These are phyloP conservation scores for Meloe dianella DNA, from an alignment of 2,888 invertebrate genomes.

Conservation along the genomic window DNA sequence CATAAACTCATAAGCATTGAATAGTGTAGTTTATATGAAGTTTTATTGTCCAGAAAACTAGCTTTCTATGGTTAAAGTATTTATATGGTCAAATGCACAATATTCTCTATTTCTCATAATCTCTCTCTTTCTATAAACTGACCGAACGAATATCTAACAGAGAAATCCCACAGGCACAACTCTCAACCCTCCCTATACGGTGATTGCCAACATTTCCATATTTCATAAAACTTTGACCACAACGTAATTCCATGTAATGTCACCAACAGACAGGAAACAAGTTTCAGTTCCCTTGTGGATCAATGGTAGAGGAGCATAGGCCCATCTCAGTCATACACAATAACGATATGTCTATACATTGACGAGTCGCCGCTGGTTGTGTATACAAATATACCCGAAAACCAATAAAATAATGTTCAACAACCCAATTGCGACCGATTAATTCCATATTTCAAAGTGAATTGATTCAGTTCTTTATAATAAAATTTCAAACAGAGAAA, in stretches of 20 bases:
- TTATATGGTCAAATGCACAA: constrained; percentile 48
- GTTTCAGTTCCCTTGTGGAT: constrained; percentile 19
- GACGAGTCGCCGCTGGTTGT: constrained; percentile 1
- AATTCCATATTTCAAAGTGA: constrained; percentile 4
- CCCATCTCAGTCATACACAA: neutral
- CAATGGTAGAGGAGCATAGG: neutral
- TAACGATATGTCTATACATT: neutral
- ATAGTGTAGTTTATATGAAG: constrained; percentile 54
- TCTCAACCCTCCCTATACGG: constrained; percentile 40
- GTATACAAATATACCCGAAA: neutral
- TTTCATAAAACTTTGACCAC: constrained; percentile 55
- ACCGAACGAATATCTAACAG: constrained; percentile 4
- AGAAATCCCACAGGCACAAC: constrained; percentile 5
- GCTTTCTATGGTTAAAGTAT: constrained; percentile 52
- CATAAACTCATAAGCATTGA: constrained; percentile 56
- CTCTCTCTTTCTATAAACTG: constrained; percentile 9
- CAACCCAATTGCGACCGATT: neutral
- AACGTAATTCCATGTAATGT: constrained; percentile 46
- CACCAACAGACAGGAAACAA: constrained; percentile 34
- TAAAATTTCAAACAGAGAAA: neutral
- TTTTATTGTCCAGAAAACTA: constrained; percentile 57
- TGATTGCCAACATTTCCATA: constrained; percentile 56
- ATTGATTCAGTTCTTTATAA: constrained; percentile 4
- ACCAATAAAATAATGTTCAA: neutral
- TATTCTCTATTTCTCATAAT: constrained; percentile 25